A percentile compares a stretch with the other conserved stretches of the same genome.
phyloP scores from a whole-genome alignment of 2,888 invertebrate genomes.

The Heliconius ethilla region DNA sequence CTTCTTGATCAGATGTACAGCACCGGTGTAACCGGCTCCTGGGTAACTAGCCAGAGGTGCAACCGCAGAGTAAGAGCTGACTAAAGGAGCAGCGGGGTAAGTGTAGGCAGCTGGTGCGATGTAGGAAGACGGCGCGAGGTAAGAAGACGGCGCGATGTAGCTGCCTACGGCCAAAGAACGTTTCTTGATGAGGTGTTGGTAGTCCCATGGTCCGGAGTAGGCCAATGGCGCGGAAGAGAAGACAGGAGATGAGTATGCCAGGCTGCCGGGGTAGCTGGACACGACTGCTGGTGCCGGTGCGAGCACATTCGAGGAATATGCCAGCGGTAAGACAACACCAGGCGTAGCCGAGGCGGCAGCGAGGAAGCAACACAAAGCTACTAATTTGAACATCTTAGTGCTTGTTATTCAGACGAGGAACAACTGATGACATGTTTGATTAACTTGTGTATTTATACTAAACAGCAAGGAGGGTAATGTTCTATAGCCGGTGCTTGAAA shows the following conservation, averaged over 20 bases:
- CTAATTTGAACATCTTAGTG: constrained; percentile 62
- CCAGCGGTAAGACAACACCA: constrained; percentile 40
- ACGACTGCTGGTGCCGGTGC: constrained; percentile 45
- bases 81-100: constrained; percentile 44
- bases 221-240: constrained; percentile 43
- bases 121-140: constrained; percentile 40
- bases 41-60: neutral
- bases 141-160: constrained; percentile 39
- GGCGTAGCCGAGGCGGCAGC: constrained; percentile 71
- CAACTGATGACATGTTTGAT: constrained; percentile 46
- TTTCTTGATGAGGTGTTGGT: constrained; percentile 49
- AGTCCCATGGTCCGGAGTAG: constrained; percentile 47
- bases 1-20: constrained; percentile 67
- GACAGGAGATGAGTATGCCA: constrained; percentile 51
- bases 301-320: constrained; percentile 39
- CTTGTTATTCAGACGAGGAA: constrained; percentile 39
- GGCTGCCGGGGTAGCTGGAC: constrained; percentile 45
- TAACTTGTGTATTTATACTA: constrained; percentile 46
- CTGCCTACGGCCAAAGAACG: constrained; percentile 41
- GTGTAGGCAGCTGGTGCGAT: constrained; percentile 7
- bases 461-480: constrained; percentile 13
- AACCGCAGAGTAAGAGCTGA: constrained; percentile 44
- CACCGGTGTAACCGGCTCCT: constrained; percentile 45
- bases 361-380: constrained; percentile 76
- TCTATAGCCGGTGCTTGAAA: constrained; percentile 30